Evolutionary conservation across 2,797 vertebrate genomes (phyloP).

Genomic region (Dermochelys coriacea): DNA sequence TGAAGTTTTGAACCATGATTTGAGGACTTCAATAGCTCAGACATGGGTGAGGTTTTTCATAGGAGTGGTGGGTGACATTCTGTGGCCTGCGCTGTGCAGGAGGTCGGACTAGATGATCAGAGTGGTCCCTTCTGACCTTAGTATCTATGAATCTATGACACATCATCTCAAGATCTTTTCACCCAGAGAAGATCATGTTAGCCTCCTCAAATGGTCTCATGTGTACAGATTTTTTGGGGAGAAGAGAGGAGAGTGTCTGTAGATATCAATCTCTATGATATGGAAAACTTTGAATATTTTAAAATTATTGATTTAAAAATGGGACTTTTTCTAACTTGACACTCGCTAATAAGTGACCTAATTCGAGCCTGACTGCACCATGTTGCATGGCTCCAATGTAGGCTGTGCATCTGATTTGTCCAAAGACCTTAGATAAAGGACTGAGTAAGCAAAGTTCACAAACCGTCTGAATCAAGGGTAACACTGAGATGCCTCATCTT

Average conservation of each 20-base stretch:
- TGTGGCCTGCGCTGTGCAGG: no score
- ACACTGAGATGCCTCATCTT: neutral
- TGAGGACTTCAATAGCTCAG: no score
- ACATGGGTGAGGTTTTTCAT: no score
- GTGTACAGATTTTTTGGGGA: constrained; percentile 10
- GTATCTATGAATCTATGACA: no score
- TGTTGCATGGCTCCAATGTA: neutral
- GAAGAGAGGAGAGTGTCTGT: neutral
- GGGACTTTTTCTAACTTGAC: neutral
- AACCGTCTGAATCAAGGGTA: neutral
- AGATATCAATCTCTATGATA: neutral
- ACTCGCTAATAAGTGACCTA: neutral
- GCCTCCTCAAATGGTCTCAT: neutral
- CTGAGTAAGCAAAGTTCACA: neutral
- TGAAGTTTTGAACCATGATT: no score
- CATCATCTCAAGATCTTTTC: neutral
- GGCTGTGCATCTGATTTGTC: neutral
- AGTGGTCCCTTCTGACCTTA: no score
- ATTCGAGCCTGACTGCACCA: neutral
- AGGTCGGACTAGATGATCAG: no score
- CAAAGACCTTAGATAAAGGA: neutral
- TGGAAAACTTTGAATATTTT: neutral
- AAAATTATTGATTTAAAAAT: constrained; percentile 26
- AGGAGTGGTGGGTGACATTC: no score
- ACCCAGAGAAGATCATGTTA: neutral